phyloP scores from a whole-genome alignment of 2,113 vertebrate genomes.

The Menidia beryllina region DNA sequence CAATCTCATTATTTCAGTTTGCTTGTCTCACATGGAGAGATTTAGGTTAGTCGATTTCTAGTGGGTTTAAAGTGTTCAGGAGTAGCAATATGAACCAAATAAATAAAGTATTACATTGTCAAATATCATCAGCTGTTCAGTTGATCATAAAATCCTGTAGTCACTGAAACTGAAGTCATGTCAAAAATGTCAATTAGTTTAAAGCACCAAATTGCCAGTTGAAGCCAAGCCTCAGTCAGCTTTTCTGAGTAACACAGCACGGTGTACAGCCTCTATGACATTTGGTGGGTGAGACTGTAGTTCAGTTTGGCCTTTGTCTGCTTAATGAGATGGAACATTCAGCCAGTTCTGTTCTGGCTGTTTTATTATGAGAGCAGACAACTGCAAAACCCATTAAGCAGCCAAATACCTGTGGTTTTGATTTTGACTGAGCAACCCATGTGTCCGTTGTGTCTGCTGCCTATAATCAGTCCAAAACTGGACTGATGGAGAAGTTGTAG shows the following conservation, averaged over 20 bases:
- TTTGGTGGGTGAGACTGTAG: constrained; percentile 28
- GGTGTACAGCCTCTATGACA: constrained; percentile 10
- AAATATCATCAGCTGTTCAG: neutral
- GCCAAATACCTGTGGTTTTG: constrained; percentile 64
- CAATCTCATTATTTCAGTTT: neutral
- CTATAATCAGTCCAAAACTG: constrained; percentile 50
- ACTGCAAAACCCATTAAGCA: constrained; percentile 55
- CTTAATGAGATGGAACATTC: constrained; percentile 67
- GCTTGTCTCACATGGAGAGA: neutral
- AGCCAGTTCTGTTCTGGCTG: constrained; percentile 55
- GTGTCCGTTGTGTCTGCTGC: constrained; percentile 17
- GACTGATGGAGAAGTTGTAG: neutral
- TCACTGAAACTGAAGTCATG: neutral
- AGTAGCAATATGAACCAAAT: too few relatives aligned
- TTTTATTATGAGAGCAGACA: constrained; percentile 61
- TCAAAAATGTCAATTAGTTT: neutral
- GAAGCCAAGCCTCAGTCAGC: neutral
- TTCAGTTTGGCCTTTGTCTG: constrained; percentile 57
- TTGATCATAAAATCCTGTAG: neutral
- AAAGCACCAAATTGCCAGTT: neutral
- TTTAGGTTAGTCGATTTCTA: neutral
- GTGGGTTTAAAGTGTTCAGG: neutral
- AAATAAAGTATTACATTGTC: neutral
- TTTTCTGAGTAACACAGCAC: constrained; percentile 8
- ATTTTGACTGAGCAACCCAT: constrained; percentile 48